phyloP scores from a whole-genome alignment of 2,113 vertebrate species.

The Phainopepla nitens region DNA sequence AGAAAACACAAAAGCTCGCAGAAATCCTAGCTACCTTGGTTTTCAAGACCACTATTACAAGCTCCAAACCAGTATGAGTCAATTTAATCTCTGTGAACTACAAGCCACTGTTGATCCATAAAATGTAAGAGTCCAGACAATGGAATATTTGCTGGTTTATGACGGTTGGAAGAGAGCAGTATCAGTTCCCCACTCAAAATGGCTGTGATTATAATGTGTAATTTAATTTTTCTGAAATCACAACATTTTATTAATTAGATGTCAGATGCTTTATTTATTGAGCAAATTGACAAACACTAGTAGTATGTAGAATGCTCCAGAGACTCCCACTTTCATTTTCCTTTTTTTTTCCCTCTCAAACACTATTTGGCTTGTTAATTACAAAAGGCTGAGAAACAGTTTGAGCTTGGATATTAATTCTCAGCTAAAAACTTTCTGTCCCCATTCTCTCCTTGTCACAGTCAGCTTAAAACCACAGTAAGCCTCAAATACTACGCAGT shows the following conservation, averaged over 20 bases:
- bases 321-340: background rate
- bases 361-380: background rate
- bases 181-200: background rate
- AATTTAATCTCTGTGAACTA: background rate
- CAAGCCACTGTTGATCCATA: background rate
- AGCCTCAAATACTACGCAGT: background rate
- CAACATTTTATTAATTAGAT: background rate
- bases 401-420: background rate
- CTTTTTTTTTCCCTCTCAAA: fast-evolving
- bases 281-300: background rate
- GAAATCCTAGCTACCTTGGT: background rate
- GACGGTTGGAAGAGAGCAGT: background rate
- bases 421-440: background rate
- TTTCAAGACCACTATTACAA: background rate
- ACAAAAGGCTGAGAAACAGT: background rate
- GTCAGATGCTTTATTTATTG: background rate
- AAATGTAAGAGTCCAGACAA: background rate
- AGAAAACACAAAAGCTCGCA: background rate
- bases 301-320: background rate
- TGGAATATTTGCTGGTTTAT: background rate
- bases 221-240: background rate
- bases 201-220: background rate
- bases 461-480: background rate
- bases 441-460: background rate
- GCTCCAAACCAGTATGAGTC: background rate